Conservation (phyloP, 1,140 invertebrate species). For the Procambarus clarkii region DNA sequence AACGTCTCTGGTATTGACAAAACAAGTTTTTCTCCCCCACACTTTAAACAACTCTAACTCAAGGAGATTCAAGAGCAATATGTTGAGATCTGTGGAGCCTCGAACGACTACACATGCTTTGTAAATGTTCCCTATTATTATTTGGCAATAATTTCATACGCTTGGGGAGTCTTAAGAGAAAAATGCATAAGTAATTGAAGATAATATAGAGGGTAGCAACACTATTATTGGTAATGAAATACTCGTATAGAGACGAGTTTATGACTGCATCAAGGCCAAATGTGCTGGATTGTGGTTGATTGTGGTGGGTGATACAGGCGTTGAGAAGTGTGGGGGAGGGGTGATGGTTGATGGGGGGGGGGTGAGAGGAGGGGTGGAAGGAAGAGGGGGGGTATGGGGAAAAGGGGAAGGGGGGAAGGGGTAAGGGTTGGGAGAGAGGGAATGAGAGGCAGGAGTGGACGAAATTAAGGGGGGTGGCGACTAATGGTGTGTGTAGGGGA, state of each 20-base stretch:
- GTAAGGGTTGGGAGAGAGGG: not conserved
- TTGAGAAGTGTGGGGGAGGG: conserved; percentile 2
- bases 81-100: too few species aligned
- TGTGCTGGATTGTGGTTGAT: too few species aligned
- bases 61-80: too few species aligned
- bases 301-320: not conserved
- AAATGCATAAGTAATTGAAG: not conserved
- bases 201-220: not conserved
- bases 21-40: too few species aligned
- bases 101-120: too few species aligned
- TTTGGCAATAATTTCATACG: not conserved
- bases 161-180: not conserved
- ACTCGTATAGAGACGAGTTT: not conserved
- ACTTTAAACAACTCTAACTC: too few species aligned
- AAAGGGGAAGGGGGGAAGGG: not conserved
- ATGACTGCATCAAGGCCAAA: too few species aligned
- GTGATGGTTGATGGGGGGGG: not conserved
- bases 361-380: not conserved
- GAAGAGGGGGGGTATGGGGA: not conserved
- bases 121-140: too few species aligned
- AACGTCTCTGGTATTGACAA: too few species aligned
- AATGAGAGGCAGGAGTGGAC: too few species aligned
- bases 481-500: not conserved
- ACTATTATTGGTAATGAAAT: not conserved
- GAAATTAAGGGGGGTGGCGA: too few species aligned